These are phyloP conservation scores for Cryptocheilus praepositus DNA, from an alignment of 2,888 invertebrate genomes.

Conservation along the genomic window DNA sequence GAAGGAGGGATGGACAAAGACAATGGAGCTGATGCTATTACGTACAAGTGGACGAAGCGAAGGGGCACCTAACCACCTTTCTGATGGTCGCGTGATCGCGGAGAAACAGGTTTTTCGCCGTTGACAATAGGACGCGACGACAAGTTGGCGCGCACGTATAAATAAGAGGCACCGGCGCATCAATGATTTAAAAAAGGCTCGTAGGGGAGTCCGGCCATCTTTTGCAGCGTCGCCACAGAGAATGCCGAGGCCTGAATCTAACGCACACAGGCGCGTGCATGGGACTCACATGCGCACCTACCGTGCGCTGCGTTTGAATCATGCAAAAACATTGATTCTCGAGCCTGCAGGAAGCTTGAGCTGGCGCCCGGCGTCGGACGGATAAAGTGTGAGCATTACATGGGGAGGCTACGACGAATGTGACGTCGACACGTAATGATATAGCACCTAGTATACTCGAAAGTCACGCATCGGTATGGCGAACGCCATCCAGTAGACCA, in stretches of 20 bases:
- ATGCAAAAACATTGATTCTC: slow-evolving; percentile 66
- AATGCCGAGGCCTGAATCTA: slow-evolving; percentile 7
- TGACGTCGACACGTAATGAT: slow-evolving; percentile 38
- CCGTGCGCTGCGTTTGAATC: slow-evolving; percentile 54
- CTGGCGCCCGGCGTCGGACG: no score
- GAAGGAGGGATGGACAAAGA: background rate
- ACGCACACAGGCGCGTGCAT: background rate
- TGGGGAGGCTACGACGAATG: background rate
- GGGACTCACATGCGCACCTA: background rate
- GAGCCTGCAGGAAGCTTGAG: no score
- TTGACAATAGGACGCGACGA: background rate
- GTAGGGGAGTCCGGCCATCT: background rate
- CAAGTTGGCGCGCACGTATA: slow-evolving; percentile 3
- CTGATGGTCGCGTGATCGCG: slow-evolving; percentile 12
- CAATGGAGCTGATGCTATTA: background rate
- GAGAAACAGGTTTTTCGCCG: background rate
- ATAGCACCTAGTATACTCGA: slow-evolving; percentile 5
- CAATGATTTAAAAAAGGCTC: slow-evolving; percentile 32
- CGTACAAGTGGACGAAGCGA: no score
- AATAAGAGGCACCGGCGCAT: slow-evolving; percentile 19
- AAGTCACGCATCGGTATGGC: no score
- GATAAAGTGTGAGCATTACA: no score
- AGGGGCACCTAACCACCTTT: no score
- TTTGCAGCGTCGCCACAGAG: slow-evolving; percentile 2
- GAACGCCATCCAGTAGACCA: no score